Evolutionary conservation across 2,797 vertebrate genomes (phyloP).

Genomic region (Pterois miles): DNA sequence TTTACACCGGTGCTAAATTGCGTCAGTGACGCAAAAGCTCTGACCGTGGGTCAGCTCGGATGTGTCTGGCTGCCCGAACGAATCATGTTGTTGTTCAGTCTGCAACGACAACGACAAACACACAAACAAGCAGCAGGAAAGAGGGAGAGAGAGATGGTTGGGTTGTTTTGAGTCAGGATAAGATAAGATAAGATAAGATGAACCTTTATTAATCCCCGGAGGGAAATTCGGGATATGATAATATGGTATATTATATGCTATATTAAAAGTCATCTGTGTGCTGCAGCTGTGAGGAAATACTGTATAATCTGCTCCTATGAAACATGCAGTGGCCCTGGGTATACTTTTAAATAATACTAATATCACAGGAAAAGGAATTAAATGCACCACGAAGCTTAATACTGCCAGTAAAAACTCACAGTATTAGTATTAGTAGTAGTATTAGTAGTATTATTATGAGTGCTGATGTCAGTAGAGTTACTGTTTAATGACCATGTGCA

Average conservation of each 20-base stretch:
- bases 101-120: constrained; percentile 3
- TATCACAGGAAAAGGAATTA: not conserved
- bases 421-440: not conserved
- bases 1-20: constrained; percentile 33
- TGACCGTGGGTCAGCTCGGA: constrained; percentile 4
- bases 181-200: no score
- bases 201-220: no score
- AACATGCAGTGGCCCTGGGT: not conserved
- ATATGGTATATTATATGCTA: no score
- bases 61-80: constrained; percentile 2
- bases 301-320: no score
- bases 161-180: no score
- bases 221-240: no score
- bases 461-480: not conserved
- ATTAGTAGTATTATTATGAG: not conserved
- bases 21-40: constrained; percentile 40
- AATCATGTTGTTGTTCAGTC: constrained; percentile 39
- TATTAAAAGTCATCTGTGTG: not conserved
- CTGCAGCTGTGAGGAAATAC: not conserved
- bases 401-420: not conserved
- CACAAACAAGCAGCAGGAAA: not conserved
- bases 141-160: not conserved
- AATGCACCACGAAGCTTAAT: not conserved
- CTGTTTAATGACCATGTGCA: not conserved
- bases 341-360: not conserved